Percentiles rank a stretch among this genome's conserved stretches.
Conservation (phyloP, 2,888 invertebrate genomes). For the Baccha elongata region DNA sequence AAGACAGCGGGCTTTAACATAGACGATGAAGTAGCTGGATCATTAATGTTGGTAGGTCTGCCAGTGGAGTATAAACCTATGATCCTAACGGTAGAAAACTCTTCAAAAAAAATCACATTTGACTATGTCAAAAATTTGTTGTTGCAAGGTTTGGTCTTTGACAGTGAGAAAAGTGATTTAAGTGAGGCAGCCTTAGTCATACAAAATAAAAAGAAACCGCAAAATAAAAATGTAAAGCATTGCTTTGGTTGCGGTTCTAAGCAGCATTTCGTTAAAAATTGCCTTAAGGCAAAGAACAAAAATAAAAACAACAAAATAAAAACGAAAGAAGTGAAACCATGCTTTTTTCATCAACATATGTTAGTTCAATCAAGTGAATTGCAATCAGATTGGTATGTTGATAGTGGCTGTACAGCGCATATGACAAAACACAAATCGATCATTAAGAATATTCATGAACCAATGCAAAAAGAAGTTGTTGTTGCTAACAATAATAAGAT, state of each 20-base stretch:
- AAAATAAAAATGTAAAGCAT: conserved; percentile 25
- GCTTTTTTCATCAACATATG: conserved; percentile 26
- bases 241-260: conserved; percentile 51
- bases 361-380: conserved; percentile 36
- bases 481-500: not conserved
- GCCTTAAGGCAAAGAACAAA: conserved; percentile 9
- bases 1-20: conserved; percentile 35
- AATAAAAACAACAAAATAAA: conserved; percentile 24
- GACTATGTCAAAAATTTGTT: conserved; percentile 51
- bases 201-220: conserved; percentile 9
- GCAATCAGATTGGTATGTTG: conserved; percentile 32
- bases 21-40: conserved; percentile 38
- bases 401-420: too few relatives aligned
- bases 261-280: conserved; percentile 30
- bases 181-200: conserved; percentile 7
- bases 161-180: conserved; percentile 13
- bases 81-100: conserved; percentile 46
- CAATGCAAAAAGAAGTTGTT: not conserved
- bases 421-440: too few relatives aligned
- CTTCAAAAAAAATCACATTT: conserved; percentile 29
- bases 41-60: conserved; percentile 47
- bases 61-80: conserved; percentile 40
- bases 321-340: conserved; percentile 22
- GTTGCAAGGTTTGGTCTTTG: conserved; percentile 44
- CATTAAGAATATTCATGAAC: too few relatives aligned